Conservation (phyloP, 2,113 vertebrate species). For the Eonycteris spelaea region DNA sequence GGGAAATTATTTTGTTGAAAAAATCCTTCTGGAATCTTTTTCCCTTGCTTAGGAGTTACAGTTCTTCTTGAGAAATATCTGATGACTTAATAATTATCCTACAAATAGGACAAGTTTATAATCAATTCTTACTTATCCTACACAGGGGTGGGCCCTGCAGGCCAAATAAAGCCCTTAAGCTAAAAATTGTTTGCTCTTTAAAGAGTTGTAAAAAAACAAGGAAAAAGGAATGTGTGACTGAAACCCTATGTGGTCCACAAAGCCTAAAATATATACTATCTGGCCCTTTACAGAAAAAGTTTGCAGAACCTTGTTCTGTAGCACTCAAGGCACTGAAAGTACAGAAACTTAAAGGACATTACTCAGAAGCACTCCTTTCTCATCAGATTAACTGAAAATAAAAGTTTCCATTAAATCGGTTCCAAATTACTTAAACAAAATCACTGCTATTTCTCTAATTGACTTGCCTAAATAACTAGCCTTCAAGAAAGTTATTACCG, state of each 20-base stretch:
- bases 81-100: background rate
- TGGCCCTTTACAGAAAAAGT: background rate
- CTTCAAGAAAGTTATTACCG: background rate
- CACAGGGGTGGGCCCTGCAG: background rate
- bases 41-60: background rate
- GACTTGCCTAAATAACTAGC: background rate
- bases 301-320: background rate
- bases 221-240: background rate
- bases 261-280: background rate
- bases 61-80: background rate
- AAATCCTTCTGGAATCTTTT: background rate
- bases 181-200: background rate
- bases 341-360: background rate
- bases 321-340: background rate
- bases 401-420: background rate
- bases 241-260: background rate
- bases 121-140: constrained; percentile 1
- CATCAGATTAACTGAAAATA: background rate
- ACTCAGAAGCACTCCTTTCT: background rate
- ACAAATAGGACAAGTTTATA: background rate
- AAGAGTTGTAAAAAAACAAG: background rate
- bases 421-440: constrained; percentile 26
- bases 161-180: background rate
- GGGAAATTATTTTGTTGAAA: background rate
- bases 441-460: background rate